A percentile compares a stretch with the other conserved stretches of the same genome.
Evolutionary conservation across 2,113 vertebrate species (phyloP).

Genomic region (Microtus ochrogaster): DNA sequence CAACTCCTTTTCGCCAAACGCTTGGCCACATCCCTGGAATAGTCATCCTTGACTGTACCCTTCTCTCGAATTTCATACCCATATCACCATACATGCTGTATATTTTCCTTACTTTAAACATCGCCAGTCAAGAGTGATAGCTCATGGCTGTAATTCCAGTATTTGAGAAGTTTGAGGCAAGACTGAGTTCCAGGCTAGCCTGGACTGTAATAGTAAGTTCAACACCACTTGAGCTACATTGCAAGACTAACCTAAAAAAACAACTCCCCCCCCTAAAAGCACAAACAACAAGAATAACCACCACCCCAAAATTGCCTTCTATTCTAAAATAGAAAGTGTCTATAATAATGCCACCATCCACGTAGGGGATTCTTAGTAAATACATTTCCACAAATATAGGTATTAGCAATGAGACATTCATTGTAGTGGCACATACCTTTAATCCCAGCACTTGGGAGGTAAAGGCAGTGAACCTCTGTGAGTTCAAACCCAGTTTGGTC

Average conservation of each 20-base stretch:
- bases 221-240: not conserved
- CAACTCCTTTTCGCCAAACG: not conserved
- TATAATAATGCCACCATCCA: not conserved
- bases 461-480: not conserved
- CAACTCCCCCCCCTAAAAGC: not conserved
- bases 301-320: not conserved
- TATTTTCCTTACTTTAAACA: slow-evolving; percentile 38
- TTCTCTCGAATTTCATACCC: not conserved
- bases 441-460: not conserved
- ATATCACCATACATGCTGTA: not conserved
- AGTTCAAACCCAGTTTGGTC: not conserved
- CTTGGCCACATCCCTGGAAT: not conserved
- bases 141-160: not conserved
- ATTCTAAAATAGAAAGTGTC: slow-evolving; percentile 7
- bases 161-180: not conserved
- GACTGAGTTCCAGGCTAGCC: not conserved
- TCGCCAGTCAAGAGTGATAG: not conserved
- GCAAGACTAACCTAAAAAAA: not conserved
- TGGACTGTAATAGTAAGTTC: not conserved
- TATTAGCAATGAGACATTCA: not conserved
- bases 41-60: not conserved
- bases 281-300: not conserved
- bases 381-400: not conserved
- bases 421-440: not conserved
- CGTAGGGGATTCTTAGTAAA: not conserved